These are phyloP conservation scores for Narcine bancroftii DNA, from an alignment of 2,113 vertebrate species.

Conservation along the genomic window DNA sequence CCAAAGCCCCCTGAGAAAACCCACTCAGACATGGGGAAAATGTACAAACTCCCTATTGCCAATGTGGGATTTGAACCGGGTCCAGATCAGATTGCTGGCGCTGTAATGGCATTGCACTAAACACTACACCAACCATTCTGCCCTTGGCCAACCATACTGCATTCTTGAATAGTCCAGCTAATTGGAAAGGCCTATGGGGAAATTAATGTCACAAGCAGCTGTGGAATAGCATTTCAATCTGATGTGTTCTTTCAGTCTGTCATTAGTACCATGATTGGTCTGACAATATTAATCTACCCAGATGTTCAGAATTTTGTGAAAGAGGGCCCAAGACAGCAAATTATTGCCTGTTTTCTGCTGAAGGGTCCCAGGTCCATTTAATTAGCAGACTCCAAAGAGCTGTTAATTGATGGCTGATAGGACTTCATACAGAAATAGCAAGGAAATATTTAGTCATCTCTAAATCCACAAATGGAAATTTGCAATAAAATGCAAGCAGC, in stretches of 20 bases:
- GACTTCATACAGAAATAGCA: slow-evolving; percentile 40
- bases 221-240: slow-evolving; percentile 60
- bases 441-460: background rate
- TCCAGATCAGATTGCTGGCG: no score
- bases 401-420: slow-evolving; percentile 31
- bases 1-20: no score
- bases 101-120: no score
- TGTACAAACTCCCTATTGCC: no score
- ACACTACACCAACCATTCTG: no score
- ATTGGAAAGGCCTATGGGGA: slow-evolving; percentile 56
- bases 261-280: slow-evolving; percentile 57
- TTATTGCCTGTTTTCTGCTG: slow-evolving; percentile 40
- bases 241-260: slow-evolving; percentile 55
- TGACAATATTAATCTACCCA: slow-evolving; percentile 62
- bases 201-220: slow-evolving; percentile 67
- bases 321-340: slow-evolving; percentile 55
- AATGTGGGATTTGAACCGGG: no score
- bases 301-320: slow-evolving; percentile 67
- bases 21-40: no score
- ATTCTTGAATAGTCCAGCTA: slow-evolving; percentile 53
- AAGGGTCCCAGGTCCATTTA: slow-evolving; percentile 46
- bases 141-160: no score
- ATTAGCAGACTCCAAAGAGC: slow-evolving; percentile 49
- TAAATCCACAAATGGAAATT: background rate
- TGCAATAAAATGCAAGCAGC: background rate